Evolutionary conservation across 2,797 vertebrate species (phyloP), one percentile per base, ranked within the genome.

Genomic region (Sebastes baramenuke): DNA sequence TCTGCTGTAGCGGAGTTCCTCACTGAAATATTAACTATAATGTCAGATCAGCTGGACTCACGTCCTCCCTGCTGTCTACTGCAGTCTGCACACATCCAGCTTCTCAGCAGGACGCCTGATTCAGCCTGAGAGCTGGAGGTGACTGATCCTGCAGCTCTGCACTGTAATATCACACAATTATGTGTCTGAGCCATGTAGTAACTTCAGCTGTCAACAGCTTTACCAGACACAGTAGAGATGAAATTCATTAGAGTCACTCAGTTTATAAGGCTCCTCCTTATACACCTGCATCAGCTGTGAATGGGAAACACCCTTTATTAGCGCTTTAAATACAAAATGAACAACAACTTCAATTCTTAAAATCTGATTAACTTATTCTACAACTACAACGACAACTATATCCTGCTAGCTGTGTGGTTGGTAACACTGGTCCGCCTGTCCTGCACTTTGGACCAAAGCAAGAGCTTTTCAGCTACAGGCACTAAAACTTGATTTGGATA

Each of bases 11-110:
- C 3, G 66, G 82, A 75, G 4, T 59, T 42, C 71, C 62, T 60
- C 55, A 0, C 67, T 81, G 68, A 86, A 81, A 79, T 81, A 83
- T 86, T 74, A 83, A 83, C 27, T 2, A 32, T 14, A 10, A 55
- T 72, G 84, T 80, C 67, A 34, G 68, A 80, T 77, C 10, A 5
- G 64, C 72, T 52, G 77, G 56, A 69, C 62, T 76, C 72, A 2
- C 0, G 72, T 59, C 72, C 29, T 61, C 77, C 77, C 77, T 8
- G 59, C 74, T 65, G 72, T 64, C 67, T 72, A 27, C 67, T 67
- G 6, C 59, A 13, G 65, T 75, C 60, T 72, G 61, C 58, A 67
- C 42, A 36, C 62, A 8, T 68, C 36, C 74, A 67, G 29, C 60
- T 8, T 20, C 83, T 67, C 79, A 24, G 75, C 81, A 12, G 56